Evolutionary conservation across 2,888 invertebrate genomes (phyloP), one percentile per base, ranked within the genome.

Genomic region (Macrophya annulata): DNA sequence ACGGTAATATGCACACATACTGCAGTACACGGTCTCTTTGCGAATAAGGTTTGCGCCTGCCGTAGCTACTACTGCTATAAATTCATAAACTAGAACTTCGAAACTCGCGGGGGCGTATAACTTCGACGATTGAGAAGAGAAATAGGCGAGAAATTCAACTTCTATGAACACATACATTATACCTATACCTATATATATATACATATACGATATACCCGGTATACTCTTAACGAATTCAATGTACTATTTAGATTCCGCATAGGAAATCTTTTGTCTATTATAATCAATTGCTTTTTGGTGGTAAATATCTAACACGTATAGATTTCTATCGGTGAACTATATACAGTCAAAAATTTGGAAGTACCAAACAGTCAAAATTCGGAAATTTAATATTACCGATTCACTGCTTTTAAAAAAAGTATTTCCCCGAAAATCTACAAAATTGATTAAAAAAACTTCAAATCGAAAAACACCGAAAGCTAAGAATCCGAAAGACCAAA

Each of bases 41-140:
- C 48, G 25, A 45, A 15, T 9, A 25, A 37, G n/a, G 74, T 51
- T 31, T 31, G 15, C 31, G 59, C 59, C 55, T 17, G 40, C 21
- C 37, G 40, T 43, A 5, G n/a, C 0, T 62, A 25, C 91, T 89
- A 90, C 90, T 90, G 91, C 93, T 92, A 93, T 93, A 93, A 93
- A 93, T 93, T 93, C 93, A 93, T 93, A 93, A 93, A 91, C 92
- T 92, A 91, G 91, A 91, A 93, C 90, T 93, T 93, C 86, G 91
- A 91, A 90, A 91, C 90, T 89, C 83, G 17, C 83, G 4, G 31
- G 83, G 83, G 68, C 83, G 83, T 83, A 83, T 83, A 83, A 83
- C 83, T 83, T 83, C 31, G 48, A 17, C 21, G 43, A 81, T 45
- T 48, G 15, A 65, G 25, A n/a, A 45, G 31, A 10, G 51, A 37